Conservation (phyloP, 2,888 invertebrate species). For the Drosophila affinis region DNA sequence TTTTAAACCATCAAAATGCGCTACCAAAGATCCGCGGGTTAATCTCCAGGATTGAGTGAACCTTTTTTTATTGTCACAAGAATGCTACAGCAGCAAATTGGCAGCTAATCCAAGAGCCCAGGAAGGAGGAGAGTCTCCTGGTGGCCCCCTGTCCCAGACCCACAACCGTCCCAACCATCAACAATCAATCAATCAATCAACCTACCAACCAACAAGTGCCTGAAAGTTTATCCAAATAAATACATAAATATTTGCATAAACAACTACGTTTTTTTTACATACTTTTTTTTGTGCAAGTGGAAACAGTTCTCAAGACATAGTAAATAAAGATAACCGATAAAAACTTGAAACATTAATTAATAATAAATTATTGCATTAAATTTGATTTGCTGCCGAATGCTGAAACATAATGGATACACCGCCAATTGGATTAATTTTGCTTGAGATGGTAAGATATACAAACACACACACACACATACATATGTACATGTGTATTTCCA, state of each 20-base stretch:
- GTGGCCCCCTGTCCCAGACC: slow-evolving; percentile 17
- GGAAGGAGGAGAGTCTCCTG: slow-evolving; percentile 13
- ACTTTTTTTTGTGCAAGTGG: background rate
- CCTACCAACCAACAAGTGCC: slow-evolving; percentile 32
- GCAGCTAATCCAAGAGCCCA: slow-evolving; percentile 26
- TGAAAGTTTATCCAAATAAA: slow-evolving; percentile 40
- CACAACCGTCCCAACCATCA: slow-evolving; percentile 5
- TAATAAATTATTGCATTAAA: background rate
- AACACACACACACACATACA: no score
- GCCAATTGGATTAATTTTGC: slow-evolving; percentile 68
- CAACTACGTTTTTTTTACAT: background rate
- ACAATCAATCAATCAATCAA: background rate
- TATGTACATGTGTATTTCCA: background rate
- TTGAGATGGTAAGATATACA: slow-evolving; percentile 59
- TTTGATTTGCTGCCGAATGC: slow-evolving; percentile 17
- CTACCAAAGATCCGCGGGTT: slow-evolving; percentile 29
- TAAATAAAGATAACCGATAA: slow-evolving; percentile 8
- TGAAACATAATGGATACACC: slow-evolving; percentile 67
- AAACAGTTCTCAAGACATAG: slow-evolving; percentile 3
- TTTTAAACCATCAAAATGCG: slow-evolving; percentile 33
- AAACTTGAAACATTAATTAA: slow-evolving; percentile 31
- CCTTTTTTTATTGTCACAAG: slow-evolving; percentile 7
- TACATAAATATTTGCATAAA: slow-evolving; percentile 26
- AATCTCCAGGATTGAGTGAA: slow-evolving; percentile 11
- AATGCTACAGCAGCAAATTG: slow-evolving; percentile 18